Conservation (phyloP, 2,888 invertebrate species). For the Zygaena filipendulae region DNA sequence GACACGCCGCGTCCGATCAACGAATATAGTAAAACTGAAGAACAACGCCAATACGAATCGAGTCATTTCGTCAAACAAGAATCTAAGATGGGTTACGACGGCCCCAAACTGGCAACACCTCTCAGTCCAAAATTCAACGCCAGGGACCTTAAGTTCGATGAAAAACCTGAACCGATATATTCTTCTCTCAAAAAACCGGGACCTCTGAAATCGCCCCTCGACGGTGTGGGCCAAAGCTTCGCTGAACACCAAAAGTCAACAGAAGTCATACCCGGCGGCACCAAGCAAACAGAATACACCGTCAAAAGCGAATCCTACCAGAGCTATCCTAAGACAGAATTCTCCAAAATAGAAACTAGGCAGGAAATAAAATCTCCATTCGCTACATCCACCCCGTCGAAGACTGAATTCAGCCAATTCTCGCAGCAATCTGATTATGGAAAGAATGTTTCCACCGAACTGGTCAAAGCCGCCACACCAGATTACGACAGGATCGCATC, state of each 20-base stretch:
- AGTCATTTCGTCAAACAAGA: conserved; percentile 37
- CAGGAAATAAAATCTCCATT: conserved; percentile 51
- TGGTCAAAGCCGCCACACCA: conserved; percentile 48
- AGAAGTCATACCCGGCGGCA: conserved; percentile 54
- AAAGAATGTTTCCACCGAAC: conserved; percentile 32
- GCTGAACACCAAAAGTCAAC: conserved; percentile 52
- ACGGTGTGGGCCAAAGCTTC: conserved; percentile 51
- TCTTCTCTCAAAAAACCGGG: conserved; percentile 43
- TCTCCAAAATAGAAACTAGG: conserved; percentile 35
- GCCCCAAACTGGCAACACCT: conserved; percentile 37
- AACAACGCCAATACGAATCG: conserved; percentile 28
- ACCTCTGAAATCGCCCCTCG: conserved; percentile 28
- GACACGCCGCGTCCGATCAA: conserved; percentile 57
- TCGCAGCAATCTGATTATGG: conserved; percentile 14
- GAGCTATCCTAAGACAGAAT: conserved; percentile 48
- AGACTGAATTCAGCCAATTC: conserved; percentile 24
- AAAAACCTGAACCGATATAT: conserved; percentile 49
- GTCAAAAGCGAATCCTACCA: conserved; percentile 53
- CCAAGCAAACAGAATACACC: conserved; percentile 48
- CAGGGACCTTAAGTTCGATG: conserved; percentile 54
- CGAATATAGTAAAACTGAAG: conserved; percentile 40
- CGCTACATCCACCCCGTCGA: conserved; percentile 41
- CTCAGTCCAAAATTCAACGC: conserved; percentile 63
- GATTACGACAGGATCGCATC: conserved; percentile 53
- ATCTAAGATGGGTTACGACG: conserved; percentile 42